Conservation (phyloP, 2,888 invertebrate species). For the Dyspetes luteomarginatus region DNA sequence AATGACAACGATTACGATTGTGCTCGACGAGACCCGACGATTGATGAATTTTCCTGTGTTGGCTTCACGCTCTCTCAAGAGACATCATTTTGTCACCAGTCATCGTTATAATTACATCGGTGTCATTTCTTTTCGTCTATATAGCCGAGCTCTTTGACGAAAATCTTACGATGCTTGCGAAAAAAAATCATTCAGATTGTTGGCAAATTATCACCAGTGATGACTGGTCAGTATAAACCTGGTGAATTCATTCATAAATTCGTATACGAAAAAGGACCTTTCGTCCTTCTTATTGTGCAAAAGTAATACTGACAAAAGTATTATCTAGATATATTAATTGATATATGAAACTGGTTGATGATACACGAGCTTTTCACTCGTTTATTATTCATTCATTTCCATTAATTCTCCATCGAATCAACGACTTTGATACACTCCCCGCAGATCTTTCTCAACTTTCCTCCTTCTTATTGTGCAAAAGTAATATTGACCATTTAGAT, state of each 20-base stretch:
- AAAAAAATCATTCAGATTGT: constrained; percentile 32
- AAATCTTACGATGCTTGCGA: constrained; percentile 30
- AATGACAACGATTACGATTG: constrained; percentile 34
- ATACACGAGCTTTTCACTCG: too few relatives aligned
- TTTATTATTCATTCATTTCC: too few relatives aligned
- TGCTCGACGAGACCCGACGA: constrained; percentile 48
- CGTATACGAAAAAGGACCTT: background rate
- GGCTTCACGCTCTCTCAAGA: constrained; percentile 38
- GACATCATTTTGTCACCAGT: constrained; percentile 61
- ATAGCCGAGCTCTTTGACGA: background rate
- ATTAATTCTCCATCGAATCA: too few relatives aligned
- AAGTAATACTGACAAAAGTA: too few relatives aligned
- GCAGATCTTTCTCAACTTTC: too few relatives aligned
- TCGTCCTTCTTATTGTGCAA: constrained; percentile 7
- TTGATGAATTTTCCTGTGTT: constrained; percentile 42
- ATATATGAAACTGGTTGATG: too few relatives aligned
- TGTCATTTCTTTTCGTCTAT: background rate
- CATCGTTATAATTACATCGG: constrained; percentile 58
- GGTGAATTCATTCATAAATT: constrained; percentile 52
- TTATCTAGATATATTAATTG: background rate
- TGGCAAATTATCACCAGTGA: constrained; percentile 44
- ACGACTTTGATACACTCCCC: too few relatives aligned
- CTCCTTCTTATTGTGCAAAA: too few relatives aligned
- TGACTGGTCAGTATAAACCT: constrained; percentile 5
- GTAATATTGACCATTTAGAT: too few relatives aligned